Evolutionary conservation across 2,113 vertebrate species (phyloP).

Genomic region (Amblyopsis rosae): DNA sequence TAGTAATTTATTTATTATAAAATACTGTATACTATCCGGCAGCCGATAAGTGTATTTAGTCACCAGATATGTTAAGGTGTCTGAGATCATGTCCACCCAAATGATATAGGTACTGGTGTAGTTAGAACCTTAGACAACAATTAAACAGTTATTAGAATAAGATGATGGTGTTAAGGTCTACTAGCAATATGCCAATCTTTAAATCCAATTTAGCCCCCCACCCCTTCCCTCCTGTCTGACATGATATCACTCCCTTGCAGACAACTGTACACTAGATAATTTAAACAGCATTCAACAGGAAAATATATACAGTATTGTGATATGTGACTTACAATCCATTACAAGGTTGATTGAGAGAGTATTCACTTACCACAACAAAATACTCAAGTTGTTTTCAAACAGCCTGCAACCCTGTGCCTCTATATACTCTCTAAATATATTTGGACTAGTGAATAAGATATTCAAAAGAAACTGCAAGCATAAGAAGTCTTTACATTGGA

Average conservation of each 20-base stretch:
- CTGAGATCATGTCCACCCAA: too few relatives aligned
- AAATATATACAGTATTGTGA: slow-evolving; percentile 1
- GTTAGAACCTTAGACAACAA: too few relatives aligned
- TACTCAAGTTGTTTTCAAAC: not conserved
- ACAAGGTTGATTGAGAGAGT: too few relatives aligned
- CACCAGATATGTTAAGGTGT: too few relatives aligned
- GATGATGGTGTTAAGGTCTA: not conserved
- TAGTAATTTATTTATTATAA: not conserved
- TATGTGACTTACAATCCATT: slow-evolving; percentile 10
- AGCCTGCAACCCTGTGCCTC: too few relatives aligned
- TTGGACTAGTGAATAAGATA: too few relatives aligned
- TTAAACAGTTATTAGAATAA: not conserved
- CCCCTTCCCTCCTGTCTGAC: slow-evolving; percentile 44
- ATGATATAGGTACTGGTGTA: too few relatives aligned
- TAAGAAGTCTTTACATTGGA: too few relatives aligned
- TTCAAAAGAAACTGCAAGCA: too few relatives aligned
- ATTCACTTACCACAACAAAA: not conserved
- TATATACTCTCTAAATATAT: too few relatives aligned
- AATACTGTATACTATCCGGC: not conserved
- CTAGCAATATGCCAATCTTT: not conserved
- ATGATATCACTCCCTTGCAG: slow-evolving; percentile 61
- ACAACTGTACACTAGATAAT: slow-evolving; percentile 54
- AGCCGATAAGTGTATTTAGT: not conserved
- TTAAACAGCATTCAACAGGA: slow-evolving; percentile 27
- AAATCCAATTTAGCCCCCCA: not conserved